A percentile compares a stretch with the other conserved stretches of the same genome.
Evolutionary conservation across 2,888 invertebrate species (phyloP).

Genomic region (Tricholauxania praeusta): DNA sequence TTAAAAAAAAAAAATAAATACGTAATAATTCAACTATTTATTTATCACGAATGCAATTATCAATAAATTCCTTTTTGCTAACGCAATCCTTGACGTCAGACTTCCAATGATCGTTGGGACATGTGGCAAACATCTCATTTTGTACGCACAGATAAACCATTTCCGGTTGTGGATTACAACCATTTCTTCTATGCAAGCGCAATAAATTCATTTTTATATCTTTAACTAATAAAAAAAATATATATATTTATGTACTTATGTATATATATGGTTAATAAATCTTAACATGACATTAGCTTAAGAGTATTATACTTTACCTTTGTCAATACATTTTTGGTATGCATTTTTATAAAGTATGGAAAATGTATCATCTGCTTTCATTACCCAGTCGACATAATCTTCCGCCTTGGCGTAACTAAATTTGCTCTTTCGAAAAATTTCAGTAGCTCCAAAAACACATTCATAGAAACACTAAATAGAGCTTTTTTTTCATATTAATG

Average conservation of each 20-base stretch:
- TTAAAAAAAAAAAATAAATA: too few relatives aligned
- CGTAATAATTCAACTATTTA: constrained; percentile 1
- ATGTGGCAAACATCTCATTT: constrained; percentile 42
- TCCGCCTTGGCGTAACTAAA: constrained; percentile 37
- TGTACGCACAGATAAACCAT: constrained; percentile 40
- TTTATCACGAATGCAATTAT: constrained; percentile 39
- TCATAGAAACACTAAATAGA: constrained; percentile 39
- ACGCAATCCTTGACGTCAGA: constrained; percentile 30
- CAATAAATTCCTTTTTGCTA: constrained; percentile 34
- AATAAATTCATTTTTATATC: constrained; percentile 29
- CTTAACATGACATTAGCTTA: not conserved
- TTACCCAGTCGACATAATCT: constrained; percentile 39
- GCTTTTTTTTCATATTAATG: too few relatives aligned
- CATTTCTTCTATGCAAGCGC: constrained; percentile 23
- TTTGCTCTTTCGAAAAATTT: constrained; percentile 37
- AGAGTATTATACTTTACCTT: constrained; percentile 31
- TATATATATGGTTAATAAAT: not conserved
- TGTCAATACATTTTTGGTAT: constrained; percentile 39
- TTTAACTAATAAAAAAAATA: constrained; percentile 23
- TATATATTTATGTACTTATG: not conserved
- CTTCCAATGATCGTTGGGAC: constrained; percentile 39
- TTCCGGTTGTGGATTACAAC: constrained; percentile 41
- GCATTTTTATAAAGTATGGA: constrained; percentile 38
- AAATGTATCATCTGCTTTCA: constrained; percentile 32
- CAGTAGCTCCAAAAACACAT: constrained; percentile 38